These are phyloP conservation scores for Odontothrips loti DNA, from an alignment of 2,888 invertebrate species.

Conservation along the genomic window DNA sequence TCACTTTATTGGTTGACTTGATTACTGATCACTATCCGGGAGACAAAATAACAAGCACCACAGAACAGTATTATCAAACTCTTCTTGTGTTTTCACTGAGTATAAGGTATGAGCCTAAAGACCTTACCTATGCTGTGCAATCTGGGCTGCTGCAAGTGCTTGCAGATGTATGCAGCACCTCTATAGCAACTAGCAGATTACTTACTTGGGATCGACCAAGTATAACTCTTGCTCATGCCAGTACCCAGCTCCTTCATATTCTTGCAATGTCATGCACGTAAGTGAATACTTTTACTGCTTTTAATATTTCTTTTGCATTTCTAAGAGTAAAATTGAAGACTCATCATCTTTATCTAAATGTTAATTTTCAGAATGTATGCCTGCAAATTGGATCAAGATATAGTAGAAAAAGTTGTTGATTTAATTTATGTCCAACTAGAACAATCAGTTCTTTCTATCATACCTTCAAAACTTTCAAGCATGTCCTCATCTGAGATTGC, in stretches of 20 bases:
- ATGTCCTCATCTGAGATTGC: neutral
- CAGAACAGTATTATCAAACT: slow-evolving; percentile 48
- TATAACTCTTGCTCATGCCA: slow-evolving; percentile 48
- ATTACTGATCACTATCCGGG: neutral
- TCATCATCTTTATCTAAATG: slow-evolving; percentile 17
- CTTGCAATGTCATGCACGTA: slow-evolving; percentile 54
- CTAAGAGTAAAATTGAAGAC: neutral
- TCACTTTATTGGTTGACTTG: neutral
- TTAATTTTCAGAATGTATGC: slow-evolving; percentile 48
- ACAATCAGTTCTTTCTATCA: slow-evolving; percentile 31
- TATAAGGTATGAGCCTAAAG: slow-evolving; percentile 53
- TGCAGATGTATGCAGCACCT: slow-evolving; percentile 44
- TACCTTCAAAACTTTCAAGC: neutral
- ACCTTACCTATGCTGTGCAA: slow-evolving; percentile 55
- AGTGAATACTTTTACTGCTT: slow-evolving; percentile 35
- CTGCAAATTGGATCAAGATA: slow-evolving; percentile 48
- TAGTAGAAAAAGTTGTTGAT: slow-evolving; percentile 52
- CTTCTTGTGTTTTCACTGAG: slow-evolving; percentile 55
- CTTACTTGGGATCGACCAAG: slow-evolving; percentile 25
- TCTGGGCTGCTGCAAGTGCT: slow-evolving; percentile 53
- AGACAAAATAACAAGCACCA: slow-evolving; percentile 39
- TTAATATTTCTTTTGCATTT: slow-evolving; percentile 2
- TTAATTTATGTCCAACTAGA: slow-evolving; percentile 52
- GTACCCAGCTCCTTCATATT: slow-evolving; percentile 54
- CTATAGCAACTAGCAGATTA: slow-evolving; percentile 32